phyloP scores from a whole-genome alignment of 2,797 vertebrate genomes.

The Coracias cyanogaster region DNA sequence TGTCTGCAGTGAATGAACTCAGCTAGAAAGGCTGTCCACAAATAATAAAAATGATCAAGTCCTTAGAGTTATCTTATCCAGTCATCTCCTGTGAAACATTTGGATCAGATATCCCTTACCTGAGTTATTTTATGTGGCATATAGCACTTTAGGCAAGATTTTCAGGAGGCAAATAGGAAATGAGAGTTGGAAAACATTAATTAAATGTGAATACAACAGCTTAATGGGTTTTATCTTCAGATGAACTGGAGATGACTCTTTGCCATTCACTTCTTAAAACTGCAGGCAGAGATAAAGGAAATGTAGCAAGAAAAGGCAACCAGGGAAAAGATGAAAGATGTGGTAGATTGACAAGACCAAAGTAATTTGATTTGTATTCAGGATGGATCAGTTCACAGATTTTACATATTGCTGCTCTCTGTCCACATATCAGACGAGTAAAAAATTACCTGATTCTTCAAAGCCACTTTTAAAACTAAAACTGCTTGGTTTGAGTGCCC shows the following conservation, averaged over 20 bases:
- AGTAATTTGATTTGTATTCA: conserved; percentile 68
- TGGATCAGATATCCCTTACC: conserved; percentile 70
- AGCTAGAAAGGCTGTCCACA: conserved; percentile 25
- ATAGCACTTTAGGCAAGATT: conserved; percentile 70
- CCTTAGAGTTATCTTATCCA: conserved; percentile 64
- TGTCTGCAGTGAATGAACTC: conserved; percentile 27
- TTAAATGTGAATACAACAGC: conserved; percentile 75
- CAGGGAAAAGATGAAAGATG: conserved; percentile 67
- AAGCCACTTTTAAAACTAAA: background rate
- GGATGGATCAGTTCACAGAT: conserved; percentile 11
- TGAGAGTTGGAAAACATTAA: conserved; percentile 75
- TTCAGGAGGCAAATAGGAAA: conserved; percentile 71
- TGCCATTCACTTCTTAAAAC: conserved; percentile 68
- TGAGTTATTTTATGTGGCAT: conserved; percentile 69
- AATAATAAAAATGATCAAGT: conserved; percentile 70
- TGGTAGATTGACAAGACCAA: conserved; percentile 51
- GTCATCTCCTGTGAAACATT: conserved; percentile 61
- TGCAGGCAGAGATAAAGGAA: conserved; percentile 66
- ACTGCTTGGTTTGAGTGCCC: background rate
- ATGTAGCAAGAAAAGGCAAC: conserved; percentile 51
- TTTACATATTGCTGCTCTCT: background rate
- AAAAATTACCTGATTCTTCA: background rate
- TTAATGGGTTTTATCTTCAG: conserved; percentile 73
- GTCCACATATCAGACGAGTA: background rate
- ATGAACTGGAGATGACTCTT: conserved; percentile 71